Evolutionary conservation across 2,888 invertebrate species (phyloP), one percentile per base, ranked within the genome.

Genomic region (Metallyticus violacea): DNA sequence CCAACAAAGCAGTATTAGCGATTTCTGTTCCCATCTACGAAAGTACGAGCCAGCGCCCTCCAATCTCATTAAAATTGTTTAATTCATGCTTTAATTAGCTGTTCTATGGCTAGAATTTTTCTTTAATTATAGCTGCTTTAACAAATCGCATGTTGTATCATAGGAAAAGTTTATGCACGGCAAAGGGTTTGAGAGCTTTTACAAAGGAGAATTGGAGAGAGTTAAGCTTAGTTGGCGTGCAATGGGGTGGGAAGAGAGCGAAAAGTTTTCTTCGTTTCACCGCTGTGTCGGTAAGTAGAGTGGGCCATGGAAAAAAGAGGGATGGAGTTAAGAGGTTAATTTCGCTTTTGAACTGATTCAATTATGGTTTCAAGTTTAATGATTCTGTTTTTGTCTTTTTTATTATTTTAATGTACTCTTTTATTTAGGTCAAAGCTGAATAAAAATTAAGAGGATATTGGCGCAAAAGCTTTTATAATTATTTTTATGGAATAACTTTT

Each of bases 71-170:
- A 86, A 81, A 77, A 77, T 86, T 86, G 86, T 81, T 86, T 86
- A 86, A 81, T 86, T 29, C 81, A 81, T 77, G 85, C 85, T 86
- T 86, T 86, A 86, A 86, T 85, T 86, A 86, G 86, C 27, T 80
- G 85, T 76, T 85, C 85, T 85, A 28, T 22, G 77, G 81, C 62
- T 76, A 77, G 80, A 85, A 84, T 85, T 85, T 86, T 82, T 82
- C 76, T 85, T 86, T 86, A 85, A 86, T 86, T 86, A 86, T 85
- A 86, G 85, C 79, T 86, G 26, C 85, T 29, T 29, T 86, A 86
- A 86, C 85, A 85, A 86, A 85, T 85, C 80, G 85, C 81, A 80
- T 85, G 84, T 85, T 86, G 79, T 79, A 27, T 79, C 77, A 81
- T 77, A 77, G 81, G 40, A 77, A 81, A 86, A 86, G 26, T 86